These are phyloP conservation scores for Nipponia nippon DNA, from an alignment of 2,113 vertebrate genomes.

Conservation along the genomic window DNA sequence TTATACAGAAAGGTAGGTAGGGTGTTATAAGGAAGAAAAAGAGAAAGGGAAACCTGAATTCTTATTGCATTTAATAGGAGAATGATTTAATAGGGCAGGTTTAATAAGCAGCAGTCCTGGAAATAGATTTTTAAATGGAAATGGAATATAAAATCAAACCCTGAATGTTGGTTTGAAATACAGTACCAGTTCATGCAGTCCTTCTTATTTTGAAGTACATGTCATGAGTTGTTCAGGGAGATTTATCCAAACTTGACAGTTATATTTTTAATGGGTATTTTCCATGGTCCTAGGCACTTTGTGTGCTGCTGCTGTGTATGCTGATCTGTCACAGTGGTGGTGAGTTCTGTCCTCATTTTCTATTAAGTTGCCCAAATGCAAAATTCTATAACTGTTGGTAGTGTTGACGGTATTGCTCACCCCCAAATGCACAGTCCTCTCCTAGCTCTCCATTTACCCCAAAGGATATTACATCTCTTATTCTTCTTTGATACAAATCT, in stretches of 20 bases:
- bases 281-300: background rate
- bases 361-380: background rate
- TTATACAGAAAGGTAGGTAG: background rate
- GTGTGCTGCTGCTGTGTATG: background rate
- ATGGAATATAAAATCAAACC: conserved; percentile 26
- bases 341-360: background rate
- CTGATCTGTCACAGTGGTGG: background rate
- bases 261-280: conserved; percentile 42
- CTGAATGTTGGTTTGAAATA: background rate
- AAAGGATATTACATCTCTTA: background rate
- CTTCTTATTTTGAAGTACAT: background rate
- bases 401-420: background rate
- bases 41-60: background rate
- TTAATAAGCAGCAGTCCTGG: conserved; percentile 31
- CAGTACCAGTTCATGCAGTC: background rate
- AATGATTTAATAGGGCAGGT: conserved; percentile 8
- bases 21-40: background rate
- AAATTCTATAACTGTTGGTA: background rate
- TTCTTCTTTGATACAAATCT: background rate
- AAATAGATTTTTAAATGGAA: conserved; percentile 29
- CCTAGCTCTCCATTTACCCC: background rate
- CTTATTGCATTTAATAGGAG: background rate
- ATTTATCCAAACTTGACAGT: conserved; percentile 2
- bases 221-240: background rate
- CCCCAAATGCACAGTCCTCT: background rate